phyloP scores from a whole-genome alignment of 2,113 vertebrate genomes.

The Alethe castanea region DNA sequence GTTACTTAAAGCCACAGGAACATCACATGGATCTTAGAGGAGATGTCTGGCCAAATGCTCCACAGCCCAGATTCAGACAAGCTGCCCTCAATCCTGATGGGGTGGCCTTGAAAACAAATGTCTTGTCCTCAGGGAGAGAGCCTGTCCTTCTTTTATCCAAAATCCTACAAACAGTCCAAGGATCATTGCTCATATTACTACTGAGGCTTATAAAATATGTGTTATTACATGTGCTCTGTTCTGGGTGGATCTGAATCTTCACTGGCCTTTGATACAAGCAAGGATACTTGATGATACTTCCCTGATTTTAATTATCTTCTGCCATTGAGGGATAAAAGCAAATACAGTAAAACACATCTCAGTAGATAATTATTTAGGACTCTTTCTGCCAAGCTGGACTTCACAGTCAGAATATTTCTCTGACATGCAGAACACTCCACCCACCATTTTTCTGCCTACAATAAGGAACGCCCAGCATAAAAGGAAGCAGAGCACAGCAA shows the following conservation, averaged over 20 bases:
- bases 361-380: background rate
- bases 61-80: background rate
- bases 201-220: background rate
- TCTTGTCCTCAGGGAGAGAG: background rate
- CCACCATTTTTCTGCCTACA: background rate
- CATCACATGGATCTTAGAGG: background rate
- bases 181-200: background rate
- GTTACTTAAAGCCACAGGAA: background rate
- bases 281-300: background rate
- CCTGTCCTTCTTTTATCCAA: background rate
- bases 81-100: background rate
- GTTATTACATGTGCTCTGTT: background rate
- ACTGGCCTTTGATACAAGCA: background rate
- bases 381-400: background rate
- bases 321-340: background rate
- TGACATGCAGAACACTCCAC: background rate
- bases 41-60: background rate
- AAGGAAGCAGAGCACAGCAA: background rate
- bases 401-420: background rate
- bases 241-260: background rate
- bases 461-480: background rate
- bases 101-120: background rate
- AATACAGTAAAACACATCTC: background rate
- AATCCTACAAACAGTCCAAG: background rate
- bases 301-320: background rate